Base-by-base conservation (phyloP, 2,113 vertebrate genomes). In the Petromus typicus region DNA sequence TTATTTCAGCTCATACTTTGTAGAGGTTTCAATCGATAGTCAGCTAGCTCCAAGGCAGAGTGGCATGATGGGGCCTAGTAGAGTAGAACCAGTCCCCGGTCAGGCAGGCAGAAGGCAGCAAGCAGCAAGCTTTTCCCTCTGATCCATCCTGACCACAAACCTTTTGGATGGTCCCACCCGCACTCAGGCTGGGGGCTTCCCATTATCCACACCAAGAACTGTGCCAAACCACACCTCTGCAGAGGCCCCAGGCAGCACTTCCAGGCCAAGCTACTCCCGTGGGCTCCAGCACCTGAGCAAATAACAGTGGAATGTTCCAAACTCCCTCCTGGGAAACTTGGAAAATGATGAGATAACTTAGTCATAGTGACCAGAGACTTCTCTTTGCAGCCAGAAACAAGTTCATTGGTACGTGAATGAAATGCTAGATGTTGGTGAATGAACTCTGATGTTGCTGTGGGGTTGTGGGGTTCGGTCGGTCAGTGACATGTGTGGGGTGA, bases 401-500 rank as follows among this genome's bases (percentile, higher is more conserved):
- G 10, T 81, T 71, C 27, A 51, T 16, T 23, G 56, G 45, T 48
- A 63, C 25, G 4, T 84, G 81, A 37, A 84, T 81, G 23, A 84
- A 73, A 82, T 73, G 40, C 82, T 78, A 22, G 86, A 54, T 86
- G 78, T 89, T 79, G 86, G 48, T 48, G 85, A 82, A 40, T 73
- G 13, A 0, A 86, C 25, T 75, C 25, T 73, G 54, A 93, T 40
- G 91, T 22, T 45, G 1, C 56, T 83, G 32, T 8, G 32, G 30
- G 66, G 16, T 82, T 54, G 12, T 66, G 75, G 34, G 78, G 89
- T 89, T n/a, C n/a, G n/a, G n/a, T n/a, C n/a, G n/a, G n/a, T n/a
- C n/a, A n/a, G n/a, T n/a, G n/a, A n/a, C n/a, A n/a, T n/a, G n/a
- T n/a, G n/a, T n/a, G n/a, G n/a, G 69, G 17, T 82, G 63, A 85